Evolutionary conservation across 37 sponge, comb jelly and placozoan genomes (phyloP).

Genomic region (Haliclona indistincta): DNA sequence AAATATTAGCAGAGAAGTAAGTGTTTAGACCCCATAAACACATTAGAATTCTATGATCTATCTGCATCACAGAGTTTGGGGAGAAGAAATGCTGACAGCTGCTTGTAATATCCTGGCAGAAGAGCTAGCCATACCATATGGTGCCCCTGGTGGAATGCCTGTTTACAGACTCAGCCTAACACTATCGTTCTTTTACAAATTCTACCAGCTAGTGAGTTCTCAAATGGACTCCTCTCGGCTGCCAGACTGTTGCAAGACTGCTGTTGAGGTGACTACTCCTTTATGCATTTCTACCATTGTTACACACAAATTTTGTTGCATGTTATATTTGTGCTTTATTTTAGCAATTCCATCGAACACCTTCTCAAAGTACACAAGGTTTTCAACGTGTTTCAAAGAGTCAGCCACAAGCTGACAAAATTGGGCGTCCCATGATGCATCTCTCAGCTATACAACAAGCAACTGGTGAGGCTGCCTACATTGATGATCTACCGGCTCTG

Average conservation of each 20-base stretch:
- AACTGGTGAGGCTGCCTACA: slow-evolving; percentile 59
- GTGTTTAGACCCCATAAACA: background rate
- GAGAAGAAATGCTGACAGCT: background rate
- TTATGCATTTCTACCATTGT: too few relatives aligned
- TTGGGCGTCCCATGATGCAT: slow-evolving; percentile 51
- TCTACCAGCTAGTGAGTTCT: slow-evolving; percentile 36
- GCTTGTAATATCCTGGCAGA: slow-evolving; percentile 10
- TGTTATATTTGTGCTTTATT: too few relatives aligned
- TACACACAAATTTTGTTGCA: too few relatives aligned
- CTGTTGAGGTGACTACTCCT: too few relatives aligned
- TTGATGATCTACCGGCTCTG: slow-evolving; percentile 62
- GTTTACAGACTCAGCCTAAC: slow-evolving; percentile 47
- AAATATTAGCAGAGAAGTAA: slow-evolving; percentile 24
- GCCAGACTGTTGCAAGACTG: too few relatives aligned
- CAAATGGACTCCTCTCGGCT: too few relatives aligned
- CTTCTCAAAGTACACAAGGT: slow-evolving; percentile 7
- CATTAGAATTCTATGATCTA: background rate
- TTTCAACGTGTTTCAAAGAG: slow-evolving; percentile 3
- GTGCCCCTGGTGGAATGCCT: slow-evolving; percentile 57
- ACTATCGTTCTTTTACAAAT: slow-evolving; percentile 67
- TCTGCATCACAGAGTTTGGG: slow-evolving; percentile 2
- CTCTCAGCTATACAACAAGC: slow-evolving; percentile 55
- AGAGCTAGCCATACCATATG: slow-evolving; percentile 28
- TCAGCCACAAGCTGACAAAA: slow-evolving; percentile 31
- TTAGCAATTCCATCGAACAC: background rate